A percentile compares a stretch with the other conserved stretches of the same genome.
These are phyloP conservation scores for Drosophila punjabiensis DNA, from an alignment of 1,140 invertebrate species.

Conservation along the genomic window DNA sequence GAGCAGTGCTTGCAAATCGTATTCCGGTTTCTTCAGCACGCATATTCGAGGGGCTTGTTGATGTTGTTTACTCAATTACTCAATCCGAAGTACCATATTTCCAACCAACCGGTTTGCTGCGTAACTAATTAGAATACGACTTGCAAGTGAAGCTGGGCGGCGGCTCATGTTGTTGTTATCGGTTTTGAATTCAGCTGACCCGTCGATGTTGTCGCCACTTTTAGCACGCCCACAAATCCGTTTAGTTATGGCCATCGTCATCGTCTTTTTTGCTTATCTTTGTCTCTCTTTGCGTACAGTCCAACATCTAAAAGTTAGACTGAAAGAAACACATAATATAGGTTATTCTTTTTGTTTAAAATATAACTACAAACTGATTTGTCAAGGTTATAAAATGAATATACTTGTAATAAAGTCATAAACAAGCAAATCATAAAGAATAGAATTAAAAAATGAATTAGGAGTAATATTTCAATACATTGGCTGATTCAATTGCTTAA, in stretches of 20 bases:
- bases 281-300: constrained; percentile 13
- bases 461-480: neutral
- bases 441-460: neutral
- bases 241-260: constrained; percentile 41
- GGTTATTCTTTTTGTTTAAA: neutral
- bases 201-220: constrained; percentile 14
- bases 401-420: too few species aligned
- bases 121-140: constrained; percentile 44
- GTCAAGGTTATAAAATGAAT: neutral
- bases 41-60: constrained; percentile 8
- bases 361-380: neutral
- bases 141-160: constrained; percentile 11
- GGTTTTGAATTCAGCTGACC: constrained; percentile 2
- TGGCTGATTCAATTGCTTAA: too few species aligned
- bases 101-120: constrained; percentile 38
- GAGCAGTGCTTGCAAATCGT: constrained; percentile 16
- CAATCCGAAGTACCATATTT: constrained; percentile 35
- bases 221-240: constrained; percentile 50
- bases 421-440: neutral
- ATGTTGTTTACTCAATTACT: constrained; percentile 29
- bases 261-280: neutral
- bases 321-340: neutral
- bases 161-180: constrained; percentile 8
- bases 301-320: neutral
- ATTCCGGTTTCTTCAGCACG: constrained; percentile 38